phyloP scores from a whole-genome alignment of 2,888 invertebrate species.

The Tyria jacobaeae region DNA sequence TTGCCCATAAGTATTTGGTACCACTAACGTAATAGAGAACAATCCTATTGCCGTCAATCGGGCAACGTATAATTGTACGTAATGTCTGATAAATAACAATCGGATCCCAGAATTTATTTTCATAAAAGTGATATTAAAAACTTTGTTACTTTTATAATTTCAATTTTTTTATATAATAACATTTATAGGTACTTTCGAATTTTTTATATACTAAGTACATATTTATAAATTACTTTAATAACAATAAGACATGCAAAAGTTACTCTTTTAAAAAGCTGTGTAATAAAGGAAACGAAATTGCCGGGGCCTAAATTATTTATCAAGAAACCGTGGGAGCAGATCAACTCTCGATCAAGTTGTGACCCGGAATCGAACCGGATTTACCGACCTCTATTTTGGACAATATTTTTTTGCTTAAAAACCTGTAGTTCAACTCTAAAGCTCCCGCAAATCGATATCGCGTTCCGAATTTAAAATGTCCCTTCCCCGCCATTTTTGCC shows the following conservation, averaged over 20 bases:
- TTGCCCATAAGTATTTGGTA: too few relatives aligned
- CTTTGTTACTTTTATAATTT: too few relatives aligned
- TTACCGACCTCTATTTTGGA: conserved; percentile 17
- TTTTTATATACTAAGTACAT: too few relatives aligned
- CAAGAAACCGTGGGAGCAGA: conserved; percentile 24
- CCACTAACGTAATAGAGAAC: too few relatives aligned
- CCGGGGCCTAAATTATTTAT: conserved; percentile 21
- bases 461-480: conserved; percentile 84
- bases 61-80: too few relatives aligned
- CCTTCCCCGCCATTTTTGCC: conserved; percentile 84
- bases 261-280: conserved; percentile 7
- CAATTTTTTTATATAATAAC: too few relatives aligned
- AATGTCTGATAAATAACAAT: too few relatives aligned
- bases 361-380: conserved; percentile 52
- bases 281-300: conserved; percentile 25
- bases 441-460: conserved; percentile 77
- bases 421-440: conserved; percentile 41
- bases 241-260: neutral
- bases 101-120: too few relatives aligned
- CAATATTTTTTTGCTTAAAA: conserved; percentile 37
- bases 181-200: too few relatives aligned
- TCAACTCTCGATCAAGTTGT: conserved; percentile 29
- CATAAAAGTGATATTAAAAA: too few relatives aligned
- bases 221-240: too few relatives aligned
- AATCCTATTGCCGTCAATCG: too few relatives aligned